Percentiles rank a stretch among this genome's conserved stretches.
phyloP scores from a whole-genome alignment of 2,113 vertebrate species.

The Zosterops borbonicus region DNA sequence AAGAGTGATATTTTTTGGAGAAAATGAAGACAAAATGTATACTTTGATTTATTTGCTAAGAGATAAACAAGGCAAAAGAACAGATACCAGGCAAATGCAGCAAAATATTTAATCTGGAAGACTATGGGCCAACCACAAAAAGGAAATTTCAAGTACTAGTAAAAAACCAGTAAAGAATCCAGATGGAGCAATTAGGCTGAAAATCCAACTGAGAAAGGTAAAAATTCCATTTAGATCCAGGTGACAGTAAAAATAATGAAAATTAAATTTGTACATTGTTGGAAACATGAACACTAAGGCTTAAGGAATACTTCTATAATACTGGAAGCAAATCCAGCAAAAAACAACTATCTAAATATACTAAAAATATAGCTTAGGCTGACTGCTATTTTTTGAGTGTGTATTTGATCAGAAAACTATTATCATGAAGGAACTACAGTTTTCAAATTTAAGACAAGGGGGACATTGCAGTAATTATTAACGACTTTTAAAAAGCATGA shows the following conservation, averaged over 20 bases:
- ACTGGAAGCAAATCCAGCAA: background rate
- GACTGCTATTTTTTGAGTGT: background rate
- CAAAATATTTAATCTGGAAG: background rate
- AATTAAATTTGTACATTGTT: background rate
- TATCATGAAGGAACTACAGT: background rate
- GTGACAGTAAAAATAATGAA: background rate
- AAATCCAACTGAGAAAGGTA: background rate
- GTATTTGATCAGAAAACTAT: background rate
- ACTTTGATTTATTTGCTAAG: background rate
- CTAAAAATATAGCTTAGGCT: background rate
- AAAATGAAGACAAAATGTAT: background rate
- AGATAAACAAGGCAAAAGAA: background rate
- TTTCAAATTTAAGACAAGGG: background rate
- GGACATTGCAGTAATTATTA: background rate
- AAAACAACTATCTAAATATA: background rate
- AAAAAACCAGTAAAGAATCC: background rate
- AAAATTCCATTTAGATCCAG: background rate
- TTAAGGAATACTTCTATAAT: background rate
- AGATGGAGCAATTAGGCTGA: background rate
- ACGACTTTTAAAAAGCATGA: background rate
- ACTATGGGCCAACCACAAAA: background rate
- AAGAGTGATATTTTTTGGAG: background rate
- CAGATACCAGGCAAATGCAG: background rate
- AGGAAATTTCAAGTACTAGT: background rate
- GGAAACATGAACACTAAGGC: background rate